Percentiles rank a stretch among this genome's conserved stretches.
Evolutionary conservation across 2,888 invertebrate species (phyloP).

Genomic region (Diaperis boleti): DNA sequence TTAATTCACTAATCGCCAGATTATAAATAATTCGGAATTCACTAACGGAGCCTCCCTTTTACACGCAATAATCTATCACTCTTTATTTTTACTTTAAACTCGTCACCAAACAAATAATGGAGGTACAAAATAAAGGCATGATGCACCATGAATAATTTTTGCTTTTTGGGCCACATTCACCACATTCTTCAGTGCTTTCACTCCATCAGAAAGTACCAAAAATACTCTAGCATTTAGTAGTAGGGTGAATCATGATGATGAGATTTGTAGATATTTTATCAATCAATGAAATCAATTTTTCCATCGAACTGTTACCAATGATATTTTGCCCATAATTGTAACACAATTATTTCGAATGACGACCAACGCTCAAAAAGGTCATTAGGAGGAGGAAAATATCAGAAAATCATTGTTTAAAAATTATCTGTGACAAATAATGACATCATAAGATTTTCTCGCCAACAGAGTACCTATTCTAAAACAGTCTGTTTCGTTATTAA

Average conservation of each 20-base stretch:
- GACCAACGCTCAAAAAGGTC: too few species aligned
- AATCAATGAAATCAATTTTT: too few species aligned
- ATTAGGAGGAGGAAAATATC: neutral
- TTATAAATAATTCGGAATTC: conserved; percentile 5
- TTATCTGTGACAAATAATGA: conserved; percentile 15
- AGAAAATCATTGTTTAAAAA: conserved; percentile 11
- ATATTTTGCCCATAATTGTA: neutral
- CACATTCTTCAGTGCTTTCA: too few species aligned
- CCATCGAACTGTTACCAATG: neutral
- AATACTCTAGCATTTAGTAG: too few species aligned
- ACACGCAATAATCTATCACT: neutral
- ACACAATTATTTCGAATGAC: neutral
- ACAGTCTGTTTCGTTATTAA: conserved; percentile 7
- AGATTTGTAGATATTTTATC: too few species aligned
- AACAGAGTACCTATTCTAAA: neutral
- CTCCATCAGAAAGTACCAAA: neutral
- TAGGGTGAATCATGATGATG: too few species aligned
- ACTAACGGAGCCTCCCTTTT: neutral
- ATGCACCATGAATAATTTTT: too few species aligned
- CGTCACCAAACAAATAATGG: conserved; percentile 1
- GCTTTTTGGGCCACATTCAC: too few species aligned
- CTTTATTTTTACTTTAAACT: neutral
- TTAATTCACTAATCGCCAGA: neutral
- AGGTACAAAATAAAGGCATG: too few species aligned
- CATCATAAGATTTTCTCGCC: conserved; percentile 7